Percentiles rank a stretch among this genome's conserved stretches.
Evolutionary conservation across 1,140 invertebrate species (phyloP).

Genomic region (Trinorchestia longiramus): DNA sequence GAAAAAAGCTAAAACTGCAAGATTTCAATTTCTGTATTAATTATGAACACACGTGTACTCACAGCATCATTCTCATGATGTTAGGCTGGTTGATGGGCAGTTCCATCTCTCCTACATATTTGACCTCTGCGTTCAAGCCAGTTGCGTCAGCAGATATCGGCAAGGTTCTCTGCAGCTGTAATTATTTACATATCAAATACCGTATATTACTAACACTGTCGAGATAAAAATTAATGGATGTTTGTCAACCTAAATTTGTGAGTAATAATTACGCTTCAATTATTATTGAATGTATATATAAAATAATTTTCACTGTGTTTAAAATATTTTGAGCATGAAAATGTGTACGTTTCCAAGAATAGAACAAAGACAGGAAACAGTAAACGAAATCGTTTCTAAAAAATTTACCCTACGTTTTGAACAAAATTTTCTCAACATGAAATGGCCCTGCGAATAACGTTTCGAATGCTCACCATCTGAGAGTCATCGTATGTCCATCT

Average conservation of each 20-base stretch:
- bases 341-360: too few relatives aligned
- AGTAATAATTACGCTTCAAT: too few relatives aligned
- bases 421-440: too few relatives aligned
- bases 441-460: not conserved
- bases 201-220: too few relatives aligned
- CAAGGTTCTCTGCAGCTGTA: not conserved
- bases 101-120: not conserved
- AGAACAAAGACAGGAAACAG: too few relatives aligned
- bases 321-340: too few relatives aligned
- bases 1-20: not conserved
- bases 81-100: constrained; percentile 22
- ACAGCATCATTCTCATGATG: not conserved
- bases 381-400: too few relatives aligned
- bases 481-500: not conserved
- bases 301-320: too few relatives aligned
- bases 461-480: not conserved
- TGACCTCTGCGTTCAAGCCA: constrained; percentile 21
- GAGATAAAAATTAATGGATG: too few relatives aligned
- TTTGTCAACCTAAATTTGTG: too few relatives aligned
- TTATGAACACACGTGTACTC: not conserved
- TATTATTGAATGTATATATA: too few relatives aligned
- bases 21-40: not conserved
- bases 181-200: not conserved
- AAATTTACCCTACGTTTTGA: too few relatives aligned
- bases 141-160: not conserved